Evolutionary conservation across 2,888 invertebrate genomes (phyloP).

Genomic region (Heteropelma amictum): DNA sequence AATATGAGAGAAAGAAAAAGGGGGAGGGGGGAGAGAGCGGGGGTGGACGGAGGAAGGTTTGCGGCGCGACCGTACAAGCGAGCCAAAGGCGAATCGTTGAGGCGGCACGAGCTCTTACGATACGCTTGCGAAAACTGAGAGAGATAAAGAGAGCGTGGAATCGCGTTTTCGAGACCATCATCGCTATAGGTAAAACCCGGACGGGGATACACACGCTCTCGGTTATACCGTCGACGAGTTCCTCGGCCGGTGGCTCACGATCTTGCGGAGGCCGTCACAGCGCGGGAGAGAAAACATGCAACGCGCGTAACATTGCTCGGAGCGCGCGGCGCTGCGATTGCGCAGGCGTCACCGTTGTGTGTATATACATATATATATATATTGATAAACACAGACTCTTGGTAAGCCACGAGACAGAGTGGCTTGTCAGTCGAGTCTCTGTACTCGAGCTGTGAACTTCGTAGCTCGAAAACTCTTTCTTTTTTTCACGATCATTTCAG

Average conservation of each 20-base stretch:
- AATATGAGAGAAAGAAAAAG: not conserved
- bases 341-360: not conserved
- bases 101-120: slow-evolving; percentile 35
- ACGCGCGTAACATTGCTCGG: slow-evolving; percentile 43
- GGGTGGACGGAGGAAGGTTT: slow-evolving; percentile 35
- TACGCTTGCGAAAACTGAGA: not conserved
- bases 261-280: slow-evolving; percentile 19
- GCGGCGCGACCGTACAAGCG: slow-evolving; percentile 23
- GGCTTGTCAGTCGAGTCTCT: slow-evolving; percentile 53
- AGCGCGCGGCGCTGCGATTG: slow-evolving; percentile 29
- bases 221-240: slow-evolving; percentile 41
- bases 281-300: slow-evolving; percentile 24
- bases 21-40: slow-evolving; percentile 13
- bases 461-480: not conserved
- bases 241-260: slow-evolving; percentile 41
- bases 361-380: not conserved
- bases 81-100: slow-evolving; percentile 38
- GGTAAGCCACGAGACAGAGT: slow-evolving; percentile 42
- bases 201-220: slow-evolving; percentile 7
- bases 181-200: slow-evolving; percentile 20
- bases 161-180: slow-evolving; percentile 38
- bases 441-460: slow-evolving; percentile 42
- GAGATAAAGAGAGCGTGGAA: slow-evolving; percentile 8
- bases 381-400: no score
- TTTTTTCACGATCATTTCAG: not conserved